Base-by-base conservation (phyloP, 2,888 invertebrate genomes). In the Nymphalis polychloros region DNA sequence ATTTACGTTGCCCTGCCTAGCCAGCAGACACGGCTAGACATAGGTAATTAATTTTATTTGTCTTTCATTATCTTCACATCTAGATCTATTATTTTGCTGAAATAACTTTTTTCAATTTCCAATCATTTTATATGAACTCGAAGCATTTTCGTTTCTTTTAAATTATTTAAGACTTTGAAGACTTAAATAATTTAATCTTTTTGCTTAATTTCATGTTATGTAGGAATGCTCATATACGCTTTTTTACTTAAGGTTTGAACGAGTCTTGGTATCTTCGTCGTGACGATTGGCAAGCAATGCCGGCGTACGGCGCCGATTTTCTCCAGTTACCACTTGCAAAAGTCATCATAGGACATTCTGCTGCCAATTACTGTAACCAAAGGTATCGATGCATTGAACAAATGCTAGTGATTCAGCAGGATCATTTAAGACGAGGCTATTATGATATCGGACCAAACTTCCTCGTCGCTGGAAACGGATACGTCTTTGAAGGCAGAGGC, bases 211-310 rank as follows among this genome's bases (percentile, higher is more conserved):
- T 47, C 68, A 17, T 79, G 19, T n/a, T 5, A 57, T 19, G 7
- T 2, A 35, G n/a, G 19, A 19, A 41, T 41, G 17, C 17, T 57
- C n/a, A 53, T 27, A 53, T 31, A 8, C 41, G 41, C 2, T 55
- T 31, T 23, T 41, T 19, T 35, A n/a, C 19, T 41, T 3, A 57
- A 91, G 91, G 84, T 87, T 70, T 91, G 73, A 82, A 84, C 63
- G 85, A 84, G 73, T 67, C 80, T 27, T 92, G 92, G 92, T 92
- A 87, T 80, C 80, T 90, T 69, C 86, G 89, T 3, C 87, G 91
- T 7, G 83, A 70, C 20, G 86, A 89, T 67, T 92, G 91, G 91
- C 89, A 89, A 73, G 89, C 92, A 19, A 79, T 87, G 82, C 80
- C 81, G 0, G 73, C 82, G 0, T 87, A 87, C 74, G 72, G 65